phyloP scores from a whole-genome alignment of 2,797 vertebrate species.

The Scarus forsteni region DNA sequence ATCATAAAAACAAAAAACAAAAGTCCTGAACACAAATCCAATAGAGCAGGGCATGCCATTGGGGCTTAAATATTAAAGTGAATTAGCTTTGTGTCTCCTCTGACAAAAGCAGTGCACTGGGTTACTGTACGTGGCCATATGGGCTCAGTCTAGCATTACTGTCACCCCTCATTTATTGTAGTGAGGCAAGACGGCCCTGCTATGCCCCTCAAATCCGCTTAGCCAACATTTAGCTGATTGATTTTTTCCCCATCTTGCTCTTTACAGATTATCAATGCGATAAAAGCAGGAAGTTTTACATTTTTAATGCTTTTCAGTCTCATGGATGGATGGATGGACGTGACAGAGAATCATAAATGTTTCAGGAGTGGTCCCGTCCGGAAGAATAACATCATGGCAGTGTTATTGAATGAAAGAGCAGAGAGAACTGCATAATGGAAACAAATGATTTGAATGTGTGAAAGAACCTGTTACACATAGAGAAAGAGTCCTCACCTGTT shows the following conservation, averaged over 20 bases:
- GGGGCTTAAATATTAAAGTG: slow-evolving; percentile 53
- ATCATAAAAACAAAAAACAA: slow-evolving; percentile 43
- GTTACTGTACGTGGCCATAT: slow-evolving; percentile 76
- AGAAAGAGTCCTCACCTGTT: slow-evolving; percentile 23
- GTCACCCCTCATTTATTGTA: slow-evolving; percentile 77
- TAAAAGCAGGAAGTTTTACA: slow-evolving; percentile 70
- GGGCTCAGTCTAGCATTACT: slow-evolving; percentile 74
- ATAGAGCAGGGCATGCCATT: slow-evolving; percentile 35
- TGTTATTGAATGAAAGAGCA: slow-evolving; percentile 60
- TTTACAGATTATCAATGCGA: slow-evolving; percentile 72
- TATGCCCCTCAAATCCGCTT: slow-evolving; percentile 79
- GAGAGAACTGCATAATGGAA: slow-evolving; percentile 45
- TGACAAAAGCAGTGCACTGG: slow-evolving; percentile 39
- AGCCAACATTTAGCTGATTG: slow-evolving; percentile 82
- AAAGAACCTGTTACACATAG: slow-evolving; percentile 43
- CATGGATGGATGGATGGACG: slow-evolving; percentile 42
- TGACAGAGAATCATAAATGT: slow-evolving; percentile 60
- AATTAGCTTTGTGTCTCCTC: slow-evolving; percentile 61
- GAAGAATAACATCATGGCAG: slow-evolving; percentile 54
- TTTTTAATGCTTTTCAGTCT: slow-evolving; percentile 66
- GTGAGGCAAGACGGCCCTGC: slow-evolving; percentile 62
- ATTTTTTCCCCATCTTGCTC: slow-evolving; percentile 60
- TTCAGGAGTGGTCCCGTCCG: slow-evolving; percentile 59
- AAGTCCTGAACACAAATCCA: slow-evolving; percentile 42
- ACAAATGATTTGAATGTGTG: slow-evolving; percentile 37